Evolutionary conservation across 92 coral and sea anemone species (phyloP).

Genomic region (Palythoa grandiflora): DNA sequence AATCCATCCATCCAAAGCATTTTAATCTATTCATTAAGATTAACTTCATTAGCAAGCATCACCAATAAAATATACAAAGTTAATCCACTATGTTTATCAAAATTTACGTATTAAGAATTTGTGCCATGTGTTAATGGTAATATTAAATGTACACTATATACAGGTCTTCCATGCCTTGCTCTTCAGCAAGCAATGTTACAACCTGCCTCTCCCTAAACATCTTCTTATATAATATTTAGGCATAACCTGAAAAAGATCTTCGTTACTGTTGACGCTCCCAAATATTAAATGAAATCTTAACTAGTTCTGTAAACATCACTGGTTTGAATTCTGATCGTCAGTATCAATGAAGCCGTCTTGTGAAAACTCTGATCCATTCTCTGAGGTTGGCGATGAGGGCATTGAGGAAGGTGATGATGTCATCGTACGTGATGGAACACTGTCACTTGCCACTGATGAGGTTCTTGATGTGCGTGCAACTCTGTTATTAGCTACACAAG

Average conservation of each 20-base stretch:
- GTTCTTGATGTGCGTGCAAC: constrained; percentile 86
- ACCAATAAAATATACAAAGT: constrained; percentile 29
- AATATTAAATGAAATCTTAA: not conserved
- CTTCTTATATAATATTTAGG: not conserved
- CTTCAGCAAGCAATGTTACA: not conserved
- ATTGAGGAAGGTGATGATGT: constrained; percentile 89
- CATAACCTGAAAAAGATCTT: not conserved
- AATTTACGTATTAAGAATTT: constrained; percentile 37
- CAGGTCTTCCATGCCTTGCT: not conserved
- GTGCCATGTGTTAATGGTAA: constrained; percentile 23
- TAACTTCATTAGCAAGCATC: constrained; percentile 18
- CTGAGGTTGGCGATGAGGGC: constrained; percentile 96
- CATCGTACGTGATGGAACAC: constrained; percentile 87
- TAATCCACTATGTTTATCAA: constrained; percentile 13
- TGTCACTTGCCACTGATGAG: constrained; percentile 92
- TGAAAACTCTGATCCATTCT: constrained; percentile 87
- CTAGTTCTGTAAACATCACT: constrained; percentile 46
- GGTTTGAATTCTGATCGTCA: constrained; percentile 82
- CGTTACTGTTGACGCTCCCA: not conserved
- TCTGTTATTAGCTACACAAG: constrained; percentile 59
- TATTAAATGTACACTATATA: constrained; percentile 41
- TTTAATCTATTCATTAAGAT: constrained; percentile 8
- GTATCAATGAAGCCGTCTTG: constrained; percentile 94
- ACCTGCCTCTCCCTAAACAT: not conserved
- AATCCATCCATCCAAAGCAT: not conserved